Evolutionary conservation across 2,797 vertebrate species (phyloP), one percentile per base, ranked within the genome.

Genomic region (Oreonectes daqikongensis): DNA sequence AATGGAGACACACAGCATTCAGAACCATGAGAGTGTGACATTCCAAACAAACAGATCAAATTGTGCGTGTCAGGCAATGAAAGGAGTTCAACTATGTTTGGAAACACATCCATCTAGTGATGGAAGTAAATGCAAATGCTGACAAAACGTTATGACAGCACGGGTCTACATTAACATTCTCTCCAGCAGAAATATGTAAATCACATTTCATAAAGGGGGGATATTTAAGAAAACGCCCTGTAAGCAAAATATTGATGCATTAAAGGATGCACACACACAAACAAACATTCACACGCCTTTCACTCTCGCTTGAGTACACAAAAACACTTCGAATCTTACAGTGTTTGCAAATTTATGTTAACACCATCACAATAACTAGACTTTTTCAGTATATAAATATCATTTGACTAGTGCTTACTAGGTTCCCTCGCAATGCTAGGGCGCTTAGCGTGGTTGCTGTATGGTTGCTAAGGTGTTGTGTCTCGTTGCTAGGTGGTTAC

Each of bases 181-280:
- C 67, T 65, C 72, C 71, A 40, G 50, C 55, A 52, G 30, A 80
- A 71, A 75, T 75, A 80, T 80, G 67, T 52, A 80, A 80, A 80
- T 80, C 24, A 65, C 35, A 32, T 59, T 80, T 76, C 72, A 71
- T 71, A 75, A 66, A n/a, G 57, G 18, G 71, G 22, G 24, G 67
- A n/a, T 69, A 70, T 53, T 75, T 59, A 75, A 64, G 65, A 80
- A 79, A 75, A 65, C 12, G 24, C 22, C 67, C 72, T 5, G 72
- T 68, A 71, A 71, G 72, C 78, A 70, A 79, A 79, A 75, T 66
- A 63, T 28, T 18, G 67, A 46, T 74, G 61, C 61, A 64, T 35
- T 26, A 73, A 22, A 67, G 38, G n/a, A 69, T 48, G 28, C 35
- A 74, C 44, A 12, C 52, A 10, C 24, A 40, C n/a, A 75, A 55